Base-by-base conservation (phyloP, 2,797 vertebrate species). In the Syncerus caffer region DNA sequence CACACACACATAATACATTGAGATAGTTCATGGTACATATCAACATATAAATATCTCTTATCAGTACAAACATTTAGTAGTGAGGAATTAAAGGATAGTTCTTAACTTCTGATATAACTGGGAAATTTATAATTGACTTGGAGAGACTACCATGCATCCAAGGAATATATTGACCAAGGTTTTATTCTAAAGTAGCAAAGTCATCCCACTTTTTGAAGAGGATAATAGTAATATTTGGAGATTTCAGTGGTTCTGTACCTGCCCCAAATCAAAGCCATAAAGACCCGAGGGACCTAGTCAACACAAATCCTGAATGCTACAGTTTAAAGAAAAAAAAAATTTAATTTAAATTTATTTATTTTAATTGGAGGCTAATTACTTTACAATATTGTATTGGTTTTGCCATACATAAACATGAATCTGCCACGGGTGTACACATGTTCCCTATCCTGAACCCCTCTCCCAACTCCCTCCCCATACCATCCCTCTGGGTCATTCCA, bases 381-480 rank as follows among this genome's bases (percentile, higher is more conserved):
- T 25, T 25, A 57, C 10, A 57, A 25, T 11, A 5, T 11, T 57
- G 10, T 57, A 25, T 25, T 57, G 23, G 23, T 57, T 25, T 57
- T 57, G 23, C 10, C 55, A 57, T 57, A 25, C 55, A 57, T 57
- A 0, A 11, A 57, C 10, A 57, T 25, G 55, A 25, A 25, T 11
- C 55, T 10, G 9, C 9, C 55, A 11, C 0, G 1, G 21, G 21
- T 57, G 1, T 57, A 25, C 55, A 57, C 7, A 4, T 9, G 21
- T 25, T 57, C 23, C 55, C 55, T 3, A 57, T 57, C 55, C 55
- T 57, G 55, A 57, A 25, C 1, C 23, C 23, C 55, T 10, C 55
- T 57, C 55, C 10, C 1, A 0, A 4, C 23, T 57, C 55, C 9
- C 10, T 4, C 55, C 23, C 4, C 4, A 11, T 4, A 25, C 10